Base-by-base conservation (phyloP, 64 coral and sea anemone genomes). In the Hydrozoanthus tunicans region DNA sequence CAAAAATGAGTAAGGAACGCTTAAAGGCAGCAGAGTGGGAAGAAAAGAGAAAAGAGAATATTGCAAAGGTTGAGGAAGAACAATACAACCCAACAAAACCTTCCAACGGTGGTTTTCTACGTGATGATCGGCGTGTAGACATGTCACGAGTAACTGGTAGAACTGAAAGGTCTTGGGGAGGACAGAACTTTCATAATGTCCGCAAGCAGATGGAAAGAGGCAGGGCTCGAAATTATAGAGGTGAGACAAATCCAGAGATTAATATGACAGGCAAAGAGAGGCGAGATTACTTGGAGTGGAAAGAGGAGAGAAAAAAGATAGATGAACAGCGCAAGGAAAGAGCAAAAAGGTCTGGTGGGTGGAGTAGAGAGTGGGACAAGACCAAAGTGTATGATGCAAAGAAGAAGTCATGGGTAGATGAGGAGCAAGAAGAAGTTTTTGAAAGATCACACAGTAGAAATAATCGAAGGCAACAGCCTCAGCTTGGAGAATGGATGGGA, bases 301-400 rank as follows among this genome's bases (percentile, higher is more conserved):
- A 70, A 55, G 92, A 97, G 53, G 92, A 97, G 53, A 97, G 95
- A 68, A 70, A 23, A 8, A 94, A 53, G 63, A 90, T 97, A 52
- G 95, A 97, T 10, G 62, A 89, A 86, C 90, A 91, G 25, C 90
- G 95, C 9, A 91, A 92, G 59, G 75, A 73, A 78, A 63, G 92
- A 43, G 92, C 93, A 53, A 97, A 97, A 62, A 94, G 73, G 73
- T 56, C 91, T 20, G 95, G 91, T 12, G 86, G 57, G 52, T 96
- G 95, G 95, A 78, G 83, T 73, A 79, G 95, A 64, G 92, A 93
- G 17, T 97, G 95, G 95, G 95, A 97, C 81, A 90, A 91, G 13
- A 53, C 9, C 5, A 96, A 96, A 74, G 58, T 83, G 24, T 88
- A 88, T 59, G 84, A 88, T 55, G 6, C 68, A 11, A 75, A 74